phyloP scores from a whole-genome alignment of 2,113 vertebrate species.

The Channa maculata region DNA sequence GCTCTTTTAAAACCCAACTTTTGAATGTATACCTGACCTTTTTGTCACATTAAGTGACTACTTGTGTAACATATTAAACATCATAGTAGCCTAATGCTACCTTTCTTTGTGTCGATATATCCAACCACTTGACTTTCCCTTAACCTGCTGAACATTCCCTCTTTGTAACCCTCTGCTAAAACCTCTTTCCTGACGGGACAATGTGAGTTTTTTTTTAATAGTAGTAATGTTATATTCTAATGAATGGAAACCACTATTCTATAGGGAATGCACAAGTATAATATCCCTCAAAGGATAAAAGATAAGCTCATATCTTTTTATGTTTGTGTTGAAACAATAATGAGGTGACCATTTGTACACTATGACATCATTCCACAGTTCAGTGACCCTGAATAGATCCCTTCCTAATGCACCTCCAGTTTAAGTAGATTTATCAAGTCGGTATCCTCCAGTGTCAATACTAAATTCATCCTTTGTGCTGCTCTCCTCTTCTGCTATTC shows the following conservation, averaged over 20 bases:
- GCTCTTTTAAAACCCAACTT: slow-evolving; percentile 27
- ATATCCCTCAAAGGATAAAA: not conserved
- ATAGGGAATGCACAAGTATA: slow-evolving; percentile 21
- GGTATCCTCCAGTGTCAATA: not conserved
- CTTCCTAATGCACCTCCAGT: not conserved
- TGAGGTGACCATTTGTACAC: not conserved
- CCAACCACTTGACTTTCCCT: slow-evolving; percentile 42
- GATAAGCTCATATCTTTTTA: slow-evolving; percentile 1
- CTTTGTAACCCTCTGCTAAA: slow-evolving; percentile 26
- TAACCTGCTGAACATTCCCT: slow-evolving; percentile 56
- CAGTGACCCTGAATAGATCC: not conserved
- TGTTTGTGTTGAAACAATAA: not conserved
- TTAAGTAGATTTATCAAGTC: not conserved
- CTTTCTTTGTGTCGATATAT: slow-evolving; percentile 26
- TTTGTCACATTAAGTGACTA: slow-evolving; percentile 34
- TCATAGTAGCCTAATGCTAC: slow-evolving; percentile 16
- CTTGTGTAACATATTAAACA: slow-evolving; percentile 16
- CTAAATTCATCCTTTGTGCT: not conserved
- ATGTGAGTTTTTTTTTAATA: slow-evolving; percentile 52
- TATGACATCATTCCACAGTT: not conserved
- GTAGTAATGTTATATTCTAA: slow-evolving; percentile 36
- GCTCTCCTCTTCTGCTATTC: not conserved
- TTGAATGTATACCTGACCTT: slow-evolving; percentile 62
- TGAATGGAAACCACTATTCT: slow-evolving; percentile 71
- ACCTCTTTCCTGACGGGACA: slow-evolving; percentile 42